phyloP scores from a whole-genome alignment of 1,140 invertebrate species.

The Pteromalus puparum region DNA sequence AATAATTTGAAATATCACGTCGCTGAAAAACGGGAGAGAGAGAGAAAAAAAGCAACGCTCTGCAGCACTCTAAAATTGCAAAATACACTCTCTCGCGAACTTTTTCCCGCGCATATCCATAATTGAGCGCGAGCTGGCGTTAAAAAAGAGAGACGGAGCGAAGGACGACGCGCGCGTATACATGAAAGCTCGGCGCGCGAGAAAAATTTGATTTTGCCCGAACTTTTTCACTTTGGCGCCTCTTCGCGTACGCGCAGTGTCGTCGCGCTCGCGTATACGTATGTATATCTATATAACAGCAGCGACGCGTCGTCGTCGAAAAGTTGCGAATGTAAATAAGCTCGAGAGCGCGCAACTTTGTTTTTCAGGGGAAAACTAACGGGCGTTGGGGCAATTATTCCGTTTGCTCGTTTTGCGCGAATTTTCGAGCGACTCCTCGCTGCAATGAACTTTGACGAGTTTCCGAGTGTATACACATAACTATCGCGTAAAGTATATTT shows the following conservation, averaged over 20 bases:
- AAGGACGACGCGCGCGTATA: no score
- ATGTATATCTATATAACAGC: background rate
- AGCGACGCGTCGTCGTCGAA: background rate
- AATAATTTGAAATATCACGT: no score
- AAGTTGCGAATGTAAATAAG: slow-evolving; percentile 39
- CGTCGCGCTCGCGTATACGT: background rate
- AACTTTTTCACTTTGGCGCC: slow-evolving; percentile 31
- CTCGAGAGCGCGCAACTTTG: background rate
- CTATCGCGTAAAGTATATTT: no score
- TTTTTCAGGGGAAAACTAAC: background rate
- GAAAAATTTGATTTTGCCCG: background rate
- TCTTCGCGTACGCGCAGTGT: background rate
- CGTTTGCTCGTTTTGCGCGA: background rate
- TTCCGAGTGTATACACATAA: no score
- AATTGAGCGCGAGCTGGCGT: background rate
- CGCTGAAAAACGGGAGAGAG: no score
- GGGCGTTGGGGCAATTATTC: slow-evolving; percentile 16
- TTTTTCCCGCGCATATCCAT: slow-evolving; percentile 5
- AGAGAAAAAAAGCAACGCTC: no score
- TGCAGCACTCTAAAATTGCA: no score
- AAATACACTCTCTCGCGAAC: background rate
- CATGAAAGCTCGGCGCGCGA: no score
- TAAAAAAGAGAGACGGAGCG: background rate
- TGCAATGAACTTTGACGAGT: background rate
- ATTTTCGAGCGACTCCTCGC: background rate